phyloP scores from a whole-genome alignment of 92 coral and sea anemone species.

The Porites divaricata region DNA sequence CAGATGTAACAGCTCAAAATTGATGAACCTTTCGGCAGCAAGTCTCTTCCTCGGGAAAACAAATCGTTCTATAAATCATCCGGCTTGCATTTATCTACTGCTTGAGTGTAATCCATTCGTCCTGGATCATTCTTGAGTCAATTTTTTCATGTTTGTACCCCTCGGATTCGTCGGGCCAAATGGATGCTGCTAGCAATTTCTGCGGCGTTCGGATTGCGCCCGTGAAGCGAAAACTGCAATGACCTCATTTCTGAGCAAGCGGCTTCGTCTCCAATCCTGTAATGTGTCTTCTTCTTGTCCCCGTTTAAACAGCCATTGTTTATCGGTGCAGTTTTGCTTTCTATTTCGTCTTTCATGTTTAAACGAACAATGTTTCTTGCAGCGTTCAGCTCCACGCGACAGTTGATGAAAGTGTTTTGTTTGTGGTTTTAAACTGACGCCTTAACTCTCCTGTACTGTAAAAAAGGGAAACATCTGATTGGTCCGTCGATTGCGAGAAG shows the following conservation, averaged over 20 bases:
- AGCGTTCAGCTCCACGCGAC: neutral
- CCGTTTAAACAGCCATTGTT: slow-evolving; percentile 2
- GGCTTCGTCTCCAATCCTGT: neutral
- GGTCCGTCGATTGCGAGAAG: neutral
- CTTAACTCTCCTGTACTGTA: neutral
- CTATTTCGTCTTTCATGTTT: neutral
- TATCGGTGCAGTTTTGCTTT: neutral
- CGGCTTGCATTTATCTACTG: too few species aligned
- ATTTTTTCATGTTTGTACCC: neutral
- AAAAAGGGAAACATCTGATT: neutral
- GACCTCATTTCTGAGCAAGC: slow-evolving; percentile 1
- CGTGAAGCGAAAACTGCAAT: neutral
- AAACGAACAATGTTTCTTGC: neutral
- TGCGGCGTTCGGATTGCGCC: neutral
- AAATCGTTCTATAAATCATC: neutral
- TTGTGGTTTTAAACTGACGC: neutral
- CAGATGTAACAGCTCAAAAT: neutral
- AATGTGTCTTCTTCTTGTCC: neutral
- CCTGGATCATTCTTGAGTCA: neutral
- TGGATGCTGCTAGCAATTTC: neutral
- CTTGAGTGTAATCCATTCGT: too few species aligned
- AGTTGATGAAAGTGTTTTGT: slow-evolving; percentile 5
- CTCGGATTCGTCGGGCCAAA: slow-evolving; percentile 22
- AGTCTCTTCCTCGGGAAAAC: neutral
- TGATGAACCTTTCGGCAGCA: neutral